Evolutionary conservation across 2,113 vertebrate species (phyloP), one percentile per base, ranked within the genome.

Genomic region (Morone chrysops): DNA sequence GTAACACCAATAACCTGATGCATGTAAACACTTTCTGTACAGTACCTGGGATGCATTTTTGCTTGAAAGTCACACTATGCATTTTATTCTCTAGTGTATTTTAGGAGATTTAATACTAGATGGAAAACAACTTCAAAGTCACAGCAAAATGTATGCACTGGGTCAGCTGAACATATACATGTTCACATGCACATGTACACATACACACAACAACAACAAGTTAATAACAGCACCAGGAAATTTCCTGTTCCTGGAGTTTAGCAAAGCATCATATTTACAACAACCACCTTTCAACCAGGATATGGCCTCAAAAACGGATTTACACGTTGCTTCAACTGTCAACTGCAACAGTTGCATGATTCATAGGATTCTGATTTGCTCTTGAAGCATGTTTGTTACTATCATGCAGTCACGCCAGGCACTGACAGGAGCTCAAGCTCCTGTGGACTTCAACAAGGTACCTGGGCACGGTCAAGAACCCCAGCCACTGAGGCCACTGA

Each of bases 381-480:
- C n/a, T 9, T 36, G 18, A 41, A 50, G 8, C 22, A 38, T 0
- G 4, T 50, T 0, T 68, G 48, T 69, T 63, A 77, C 43, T 0
- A 1, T 70, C 83, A 86, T 86, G 87, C 85, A 75, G 62, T 73
- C 81, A 82, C 77, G 69, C 18, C 77, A 80, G 43, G 22, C 63
- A 60, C 16, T 59, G 43, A 17, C 11, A 2, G 40, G 16, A 66
- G 38, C 43, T 36, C 6, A 18, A 0, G 22, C 13, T 61, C 17
- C 43, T 48, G 20, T 8, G 5, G 38, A 59, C 50, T 38, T 66
- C 48, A 71, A 45, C 56, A 31, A n/a, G 41, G 56, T 88, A 88
- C 86, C 88, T 89, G 68, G 1, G 16, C 25, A 16, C 13, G 53
- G 12, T 45, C 38, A 72, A 75, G 53, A 66, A 6, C 72, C 84